Percentiles rank a stretch among this genome's conserved stretches.
These are phyloP conservation scores for Drosophila guanche DNA, from an alignment of 1,140 invertebrate species.

Conservation along the genomic window DNA sequence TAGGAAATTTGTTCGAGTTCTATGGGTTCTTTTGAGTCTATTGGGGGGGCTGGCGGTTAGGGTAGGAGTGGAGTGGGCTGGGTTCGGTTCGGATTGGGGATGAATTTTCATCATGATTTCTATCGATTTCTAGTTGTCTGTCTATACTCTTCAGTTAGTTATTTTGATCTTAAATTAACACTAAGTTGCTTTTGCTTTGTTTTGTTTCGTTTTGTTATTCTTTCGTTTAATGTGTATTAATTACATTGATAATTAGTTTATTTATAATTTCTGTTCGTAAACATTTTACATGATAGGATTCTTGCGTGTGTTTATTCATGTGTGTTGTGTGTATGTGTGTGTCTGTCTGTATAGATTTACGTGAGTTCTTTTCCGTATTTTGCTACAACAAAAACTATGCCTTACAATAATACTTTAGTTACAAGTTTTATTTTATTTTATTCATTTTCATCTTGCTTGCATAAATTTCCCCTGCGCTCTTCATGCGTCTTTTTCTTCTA, in stretches of 20 bases:
- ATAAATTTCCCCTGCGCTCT: constrained; percentile 69
- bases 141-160: constrained; percentile 52
- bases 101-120: constrained; percentile 66
- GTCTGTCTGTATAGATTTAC: constrained; percentile 30
- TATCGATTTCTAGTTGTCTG: constrained; percentile 41
- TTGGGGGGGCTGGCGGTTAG: neutral
- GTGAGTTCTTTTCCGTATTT: constrained; percentile 46
- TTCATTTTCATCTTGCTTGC: constrained; percentile 26
- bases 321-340: constrained; percentile 31
- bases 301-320: constrained; percentile 39
- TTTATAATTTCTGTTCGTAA: constrained; percentile 70
- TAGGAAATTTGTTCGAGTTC: constrained; percentile 33
- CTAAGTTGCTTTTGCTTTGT: constrained; percentile 57
- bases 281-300: constrained; percentile 80
- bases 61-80: neutral
- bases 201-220: constrained; percentile 32
- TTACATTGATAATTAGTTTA: constrained; percentile 82
- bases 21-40: constrained; percentile 5
- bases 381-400: constrained; percentile 80
- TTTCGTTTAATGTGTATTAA: constrained; percentile 77
- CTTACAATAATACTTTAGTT: constrained; percentile 83
- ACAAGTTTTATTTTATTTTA: constrained; percentile 63
- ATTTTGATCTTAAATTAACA: constrained; percentile 68
- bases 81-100: constrained; percentile 33
- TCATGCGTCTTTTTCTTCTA: constrained; percentile 18